Conservation (phyloP, 1,140 invertebrate species). For the Caenorhabditis inopinata region DNA sequence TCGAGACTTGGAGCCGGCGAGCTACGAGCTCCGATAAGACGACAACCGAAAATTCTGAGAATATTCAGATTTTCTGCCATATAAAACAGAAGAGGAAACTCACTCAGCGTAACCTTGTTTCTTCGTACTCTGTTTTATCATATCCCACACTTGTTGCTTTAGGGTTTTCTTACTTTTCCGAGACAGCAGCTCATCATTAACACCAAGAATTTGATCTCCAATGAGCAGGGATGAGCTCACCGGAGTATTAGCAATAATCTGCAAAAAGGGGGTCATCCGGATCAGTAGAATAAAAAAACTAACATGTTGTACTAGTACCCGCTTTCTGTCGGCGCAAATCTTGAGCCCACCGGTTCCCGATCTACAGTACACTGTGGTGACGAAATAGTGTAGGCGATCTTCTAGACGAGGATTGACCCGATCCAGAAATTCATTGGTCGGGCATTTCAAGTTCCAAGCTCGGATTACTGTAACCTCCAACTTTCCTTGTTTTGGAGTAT, state of each 20-base stretch:
- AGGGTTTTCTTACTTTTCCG: not conserved
- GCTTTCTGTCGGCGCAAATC: not conserved
- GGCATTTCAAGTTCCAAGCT: not conserved
- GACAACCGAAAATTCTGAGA: not conserved
- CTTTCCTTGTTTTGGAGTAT: not conserved
- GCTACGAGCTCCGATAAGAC: not conserved
- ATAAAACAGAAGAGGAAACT: too few species aligned
- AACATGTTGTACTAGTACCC: not conserved
- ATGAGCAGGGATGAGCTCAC: not conserved
- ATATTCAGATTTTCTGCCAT: too few species aligned
- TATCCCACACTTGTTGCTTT: not conserved
- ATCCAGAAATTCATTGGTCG: not conserved
- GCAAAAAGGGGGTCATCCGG: not conserved
- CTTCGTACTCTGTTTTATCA: not conserved
- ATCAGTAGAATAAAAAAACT: not conserved
- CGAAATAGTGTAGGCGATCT: not conserved
- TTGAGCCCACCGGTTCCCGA: not conserved
- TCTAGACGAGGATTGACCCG: not conserved
- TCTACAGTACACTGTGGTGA: not conserved
- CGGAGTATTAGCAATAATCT: not conserved
- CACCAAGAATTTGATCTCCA: not conserved
- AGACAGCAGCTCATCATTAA: not conserved
- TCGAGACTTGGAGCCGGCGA: not conserved
- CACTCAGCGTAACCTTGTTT: too few species aligned
- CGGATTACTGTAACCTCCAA: not conserved